Percentiles rank a stretch among this genome's conserved stretches.
These are phyloP conservation scores for Thomomys bottae DNA, from an alignment of 2,113 vertebrate species.

Conservation along the genomic window DNA sequence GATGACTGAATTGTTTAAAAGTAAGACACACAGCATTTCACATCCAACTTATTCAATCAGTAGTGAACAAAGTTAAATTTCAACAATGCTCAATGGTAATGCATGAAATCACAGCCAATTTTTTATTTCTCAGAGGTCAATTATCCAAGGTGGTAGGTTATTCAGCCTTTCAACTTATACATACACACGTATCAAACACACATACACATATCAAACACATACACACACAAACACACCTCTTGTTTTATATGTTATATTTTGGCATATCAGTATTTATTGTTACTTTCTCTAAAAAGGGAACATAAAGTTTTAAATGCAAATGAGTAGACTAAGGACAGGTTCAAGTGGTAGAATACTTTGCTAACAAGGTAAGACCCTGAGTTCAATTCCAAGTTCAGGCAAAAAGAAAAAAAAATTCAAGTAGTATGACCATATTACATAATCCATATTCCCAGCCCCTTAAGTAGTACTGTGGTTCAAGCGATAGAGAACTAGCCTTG, in stretches of 20 bases:
- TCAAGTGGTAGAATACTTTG: too few relatives aligned
- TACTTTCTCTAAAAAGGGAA: slow-evolving; percentile 18
- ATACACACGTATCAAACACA: too few relatives aligned
- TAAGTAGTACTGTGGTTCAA: too few relatives aligned
- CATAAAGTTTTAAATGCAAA: slow-evolving; percentile 36
- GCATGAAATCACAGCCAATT: slow-evolving; percentile 56
- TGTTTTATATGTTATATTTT: too few relatives aligned
- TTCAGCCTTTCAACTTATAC: slow-evolving; percentile 37
- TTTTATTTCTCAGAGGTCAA: slow-evolving; percentile 51
- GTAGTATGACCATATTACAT: not conserved
- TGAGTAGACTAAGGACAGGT: not conserved
- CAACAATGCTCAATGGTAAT: slow-evolving; percentile 59
- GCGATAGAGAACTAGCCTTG: too few relatives aligned
- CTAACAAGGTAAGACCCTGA: too few relatives aligned
- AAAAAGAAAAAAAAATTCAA: slow-evolving; percentile 7
- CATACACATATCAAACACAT: too few relatives aligned
- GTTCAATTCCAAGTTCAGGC: too few relatives aligned
- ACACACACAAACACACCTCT: too few relatives aligned
- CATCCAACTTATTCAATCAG: slow-evolving; percentile 57
- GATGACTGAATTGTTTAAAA: slow-evolving; percentile 36
- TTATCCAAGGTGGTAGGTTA: slow-evolving; percentile 22
- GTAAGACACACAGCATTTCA: slow-evolving; percentile 40
- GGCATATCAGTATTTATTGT: not conserved
- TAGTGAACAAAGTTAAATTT: slow-evolving; percentile 59
- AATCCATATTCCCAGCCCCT: too few relatives aligned